A percentile compares a stretch with the other conserved stretches of the same genome.
Evolutionary conservation across 1,140 invertebrate species (phyloP).

Genomic region (Apis mellifera): DNA sequence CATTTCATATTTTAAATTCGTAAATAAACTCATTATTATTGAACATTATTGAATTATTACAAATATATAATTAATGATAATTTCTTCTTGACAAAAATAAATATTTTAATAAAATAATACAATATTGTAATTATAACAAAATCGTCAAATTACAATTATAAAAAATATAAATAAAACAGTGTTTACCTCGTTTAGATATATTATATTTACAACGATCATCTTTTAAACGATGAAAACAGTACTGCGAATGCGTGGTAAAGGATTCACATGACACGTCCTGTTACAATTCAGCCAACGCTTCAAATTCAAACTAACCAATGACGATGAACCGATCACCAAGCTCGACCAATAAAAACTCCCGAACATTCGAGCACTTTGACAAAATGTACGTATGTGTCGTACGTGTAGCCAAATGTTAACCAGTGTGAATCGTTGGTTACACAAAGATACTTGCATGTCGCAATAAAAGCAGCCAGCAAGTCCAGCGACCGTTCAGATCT

Average conservation of each 20-base stretch:
- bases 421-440: conserved; percentile 36
- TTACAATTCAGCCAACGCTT: conserved; percentile 23
- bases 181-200: not conserved
- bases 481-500: conserved; percentile 56
- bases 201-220: conserved; percentile 15
- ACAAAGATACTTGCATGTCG: conserved; percentile 44
- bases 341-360: conserved; percentile 15
- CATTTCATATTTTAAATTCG: not conserved
- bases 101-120: too few relatives aligned
- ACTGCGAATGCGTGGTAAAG: conserved; percentile 14
- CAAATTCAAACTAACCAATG: conserved; percentile 63
- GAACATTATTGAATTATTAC: not conserved
- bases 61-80: not conserved
- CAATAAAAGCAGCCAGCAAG: conserved; percentile 67
- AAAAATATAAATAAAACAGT: not conserved
- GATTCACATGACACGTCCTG: conserved; percentile 17
- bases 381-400: conserved; percentile 1
- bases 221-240: conserved; percentile 34
- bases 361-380: conserved; percentile 25
- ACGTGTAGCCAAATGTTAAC: conserved; percentile 23
- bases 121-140: too few relatives aligned
- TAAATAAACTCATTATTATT: not conserved
- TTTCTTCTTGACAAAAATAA: not conserved
- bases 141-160: not conserved
- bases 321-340: not conserved